A percentile compares a stretch with the other conserved stretches of the same genome.
phyloP scores from a whole-genome alignment of 1,140 invertebrate genomes.

The Scaptomyza montana region DNA sequence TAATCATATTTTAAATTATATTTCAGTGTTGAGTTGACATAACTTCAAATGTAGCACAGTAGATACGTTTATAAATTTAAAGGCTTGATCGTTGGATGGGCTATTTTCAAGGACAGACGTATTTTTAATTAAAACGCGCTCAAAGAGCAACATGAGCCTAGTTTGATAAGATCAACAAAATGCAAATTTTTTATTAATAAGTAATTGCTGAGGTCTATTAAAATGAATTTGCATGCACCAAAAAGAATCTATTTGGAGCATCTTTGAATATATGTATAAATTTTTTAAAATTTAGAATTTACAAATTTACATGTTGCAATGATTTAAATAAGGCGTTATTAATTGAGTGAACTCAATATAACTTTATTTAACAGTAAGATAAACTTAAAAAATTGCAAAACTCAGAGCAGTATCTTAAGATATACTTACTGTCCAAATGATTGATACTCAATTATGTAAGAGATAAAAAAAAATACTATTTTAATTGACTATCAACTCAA shows the following conservation, averaged over 20 bases:
- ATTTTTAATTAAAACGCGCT: conserved; percentile 69
- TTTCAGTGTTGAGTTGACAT: conserved; percentile 47
- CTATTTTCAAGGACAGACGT: conserved; percentile 71
- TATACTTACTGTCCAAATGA: no score
- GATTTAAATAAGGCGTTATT: no score
- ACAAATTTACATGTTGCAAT: no score
- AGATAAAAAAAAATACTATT: no score
- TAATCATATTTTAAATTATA: conserved; percentile 39
- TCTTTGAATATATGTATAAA: conserved; percentile 40
- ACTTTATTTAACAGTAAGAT: no score
- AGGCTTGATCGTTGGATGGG: conserved; percentile 39
- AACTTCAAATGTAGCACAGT: background rate
- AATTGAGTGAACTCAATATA: no score
- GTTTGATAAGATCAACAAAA: conserved; percentile 69
- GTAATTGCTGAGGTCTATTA: conserved; percentile 45
- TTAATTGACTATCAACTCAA: no score
- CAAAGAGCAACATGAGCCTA: conserved; percentile 44
- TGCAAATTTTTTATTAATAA: conserved; percentile 43
- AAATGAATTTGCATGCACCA: conserved; percentile 71
- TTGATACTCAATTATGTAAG: no score
- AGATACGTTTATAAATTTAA: conserved; percentile 13
- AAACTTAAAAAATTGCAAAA: no score
- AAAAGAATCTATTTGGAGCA: conserved; percentile 71
- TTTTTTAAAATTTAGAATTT: background rate
- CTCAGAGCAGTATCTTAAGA: no score